A percentile compares a stretch with the other conserved stretches of the same genome.
phyloP scores from a whole-genome alignment of 2,888 invertebrate species.

The Tineola bisselliella region DNA sequence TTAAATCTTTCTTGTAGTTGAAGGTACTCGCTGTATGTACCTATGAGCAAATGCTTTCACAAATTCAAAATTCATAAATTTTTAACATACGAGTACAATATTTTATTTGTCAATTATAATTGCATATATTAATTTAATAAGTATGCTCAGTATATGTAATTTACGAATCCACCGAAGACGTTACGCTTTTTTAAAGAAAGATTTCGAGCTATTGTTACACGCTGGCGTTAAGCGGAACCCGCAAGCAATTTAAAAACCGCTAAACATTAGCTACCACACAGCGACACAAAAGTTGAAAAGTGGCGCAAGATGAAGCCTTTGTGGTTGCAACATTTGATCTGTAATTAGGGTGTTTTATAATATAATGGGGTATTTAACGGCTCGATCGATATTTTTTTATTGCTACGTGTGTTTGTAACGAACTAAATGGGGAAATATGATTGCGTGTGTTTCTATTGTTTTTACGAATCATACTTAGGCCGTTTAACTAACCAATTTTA shows the following conservation, averaged over 20 bases:
- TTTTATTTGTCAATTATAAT: not conserved
- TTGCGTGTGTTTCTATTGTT: not conserved
- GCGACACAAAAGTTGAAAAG: slow-evolving; percentile 51
- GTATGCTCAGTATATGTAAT: not conserved
- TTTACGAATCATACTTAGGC: not conserved
- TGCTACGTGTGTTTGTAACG: not conserved
- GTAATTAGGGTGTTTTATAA: slow-evolving; percentile 58
- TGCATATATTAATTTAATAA: not conserved
- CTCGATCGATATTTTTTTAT: slow-evolving; percentile 28
- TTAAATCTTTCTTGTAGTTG: too few species aligned
- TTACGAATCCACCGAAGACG: not conserved
- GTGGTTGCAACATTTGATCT: slow-evolving; percentile 59
- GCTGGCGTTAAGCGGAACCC: slow-evolving; percentile 30
- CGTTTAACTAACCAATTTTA: not conserved
- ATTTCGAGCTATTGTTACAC: slow-evolving; percentile 16
- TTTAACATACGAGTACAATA: too few species aligned
- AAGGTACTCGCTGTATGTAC: too few species aligned
- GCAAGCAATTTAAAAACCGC: slow-evolving; percentile 46
- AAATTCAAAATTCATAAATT: too few species aligned
- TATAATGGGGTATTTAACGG: slow-evolving; percentile 33
- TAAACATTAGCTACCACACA: slow-evolving; percentile 39
- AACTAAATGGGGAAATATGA: not conserved
- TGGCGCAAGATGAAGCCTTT: slow-evolving; percentile 49
- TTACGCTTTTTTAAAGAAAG: slow-evolving; percentile 12
- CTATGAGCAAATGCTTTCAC: too few species aligned